Evolutionary conservation across 2,113 vertebrate species (phyloP).

Genomic region (Ibidorhyncha struthersii): DNA sequence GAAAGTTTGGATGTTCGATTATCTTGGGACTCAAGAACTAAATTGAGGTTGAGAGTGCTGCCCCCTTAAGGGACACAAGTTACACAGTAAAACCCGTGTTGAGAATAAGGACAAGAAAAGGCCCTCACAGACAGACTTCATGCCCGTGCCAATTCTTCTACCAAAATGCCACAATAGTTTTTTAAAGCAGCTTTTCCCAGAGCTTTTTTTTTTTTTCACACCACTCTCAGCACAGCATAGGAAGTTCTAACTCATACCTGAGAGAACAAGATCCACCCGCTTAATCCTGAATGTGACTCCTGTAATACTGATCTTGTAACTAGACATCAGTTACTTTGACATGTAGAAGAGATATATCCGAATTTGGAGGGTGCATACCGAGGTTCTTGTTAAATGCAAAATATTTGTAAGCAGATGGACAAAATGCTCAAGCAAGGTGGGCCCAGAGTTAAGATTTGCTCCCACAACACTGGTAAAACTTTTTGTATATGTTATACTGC

Average conservation of each 20-base stretch:
- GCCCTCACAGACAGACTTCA: not conserved
- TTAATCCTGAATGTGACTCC: not conserved
- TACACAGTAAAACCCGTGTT: not conserved
- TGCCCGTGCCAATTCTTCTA: not conserved
- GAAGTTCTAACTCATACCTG: not conserved
- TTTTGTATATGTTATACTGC: not conserved
- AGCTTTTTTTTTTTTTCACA: not conserved
- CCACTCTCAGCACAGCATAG: not conserved
- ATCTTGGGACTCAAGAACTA: not conserved
- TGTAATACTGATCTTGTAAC: not conserved
- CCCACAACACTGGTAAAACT: not conserved
- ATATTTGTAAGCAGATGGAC: not conserved
- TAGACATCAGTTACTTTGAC: not conserved
- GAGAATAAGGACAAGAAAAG: not conserved
- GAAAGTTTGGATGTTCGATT: not conserved
- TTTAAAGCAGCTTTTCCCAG: not conserved
- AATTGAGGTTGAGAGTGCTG: accelerated
- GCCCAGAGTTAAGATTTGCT: not conserved
- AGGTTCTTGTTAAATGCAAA: not conserved
- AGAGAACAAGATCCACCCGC: not conserved
- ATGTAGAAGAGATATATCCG: not conserved
- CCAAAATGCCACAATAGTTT: not conserved
- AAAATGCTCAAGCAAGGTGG: not conserved
- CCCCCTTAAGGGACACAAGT: not conserved
- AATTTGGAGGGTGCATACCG: not conserved